These are phyloP conservation scores for Monoplex corrugatus DNA, from an alignment of 2,888 invertebrate species.

Conservation along the genomic window DNA sequence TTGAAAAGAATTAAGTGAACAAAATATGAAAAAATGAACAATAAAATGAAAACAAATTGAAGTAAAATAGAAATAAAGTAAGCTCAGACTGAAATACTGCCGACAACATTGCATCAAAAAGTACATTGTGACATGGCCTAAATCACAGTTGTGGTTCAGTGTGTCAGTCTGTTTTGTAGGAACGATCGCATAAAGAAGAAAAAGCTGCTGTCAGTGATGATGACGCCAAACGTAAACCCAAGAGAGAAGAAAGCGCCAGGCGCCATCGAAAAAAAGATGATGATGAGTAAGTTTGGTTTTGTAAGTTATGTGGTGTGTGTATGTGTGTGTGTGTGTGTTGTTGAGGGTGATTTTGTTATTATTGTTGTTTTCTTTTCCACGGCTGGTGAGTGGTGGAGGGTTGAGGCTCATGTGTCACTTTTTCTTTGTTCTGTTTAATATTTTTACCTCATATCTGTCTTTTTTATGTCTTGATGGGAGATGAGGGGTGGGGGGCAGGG, in stretches of 20 bases:
- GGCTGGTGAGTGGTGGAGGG: neutral
- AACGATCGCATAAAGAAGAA: slow-evolving; percentile 41
- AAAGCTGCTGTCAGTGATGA: slow-evolving; percentile 57
- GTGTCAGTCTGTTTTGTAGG: slow-evolving; percentile 33
- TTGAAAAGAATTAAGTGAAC: no score
- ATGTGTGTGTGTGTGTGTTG: no score
- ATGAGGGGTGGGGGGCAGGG: no score
- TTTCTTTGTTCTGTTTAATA: neutral
- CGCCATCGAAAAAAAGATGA: slow-evolving; percentile 40
- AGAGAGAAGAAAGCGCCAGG: slow-evolving; percentile 58
- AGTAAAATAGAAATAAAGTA: no score
- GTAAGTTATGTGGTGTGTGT: no score
- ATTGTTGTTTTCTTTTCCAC: neutral
- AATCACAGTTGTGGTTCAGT: no score
- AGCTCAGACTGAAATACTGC: no score
- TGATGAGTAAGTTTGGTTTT: slow-evolving; percentile 24
- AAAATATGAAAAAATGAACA: no score
- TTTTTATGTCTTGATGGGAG: no score
- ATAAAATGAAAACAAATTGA: no score
- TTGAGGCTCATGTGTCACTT: neutral
- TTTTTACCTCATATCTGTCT: neutral
- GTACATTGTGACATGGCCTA: no score
- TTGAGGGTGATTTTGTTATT: neutral
- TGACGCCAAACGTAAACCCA: slow-evolving; percentile 58
- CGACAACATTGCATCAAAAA: no score